Percentiles rank a stretch among this genome's conserved stretches.
phyloP scores from a whole-genome alignment of 30 jellyfish, hydroid and myxozoan species.

The Rhopilema esculentum region DNA sequence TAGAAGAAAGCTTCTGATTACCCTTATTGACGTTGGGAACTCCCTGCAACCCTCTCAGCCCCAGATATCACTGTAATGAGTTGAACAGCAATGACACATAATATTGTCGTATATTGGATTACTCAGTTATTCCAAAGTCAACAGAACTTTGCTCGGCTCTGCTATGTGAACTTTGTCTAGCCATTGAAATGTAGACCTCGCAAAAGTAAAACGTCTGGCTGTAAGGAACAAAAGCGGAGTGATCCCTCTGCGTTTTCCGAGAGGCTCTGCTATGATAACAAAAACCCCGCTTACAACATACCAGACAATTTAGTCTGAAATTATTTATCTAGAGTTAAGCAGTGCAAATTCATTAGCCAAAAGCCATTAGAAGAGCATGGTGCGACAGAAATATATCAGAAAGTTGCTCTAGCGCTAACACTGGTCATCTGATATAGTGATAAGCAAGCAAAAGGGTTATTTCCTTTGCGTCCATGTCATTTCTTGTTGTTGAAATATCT shows the following conservation, averaged over 20 bases:
- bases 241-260: slow-evolving; percentile 41
- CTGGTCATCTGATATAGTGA: neutral
- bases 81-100: neutral
- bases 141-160: slow-evolving; percentile 45
- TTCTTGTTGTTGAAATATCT: no score
- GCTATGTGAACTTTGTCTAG: slow-evolving; percentile 35
- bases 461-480: no score
- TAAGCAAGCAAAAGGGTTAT: no score
- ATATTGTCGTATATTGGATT: neutral
- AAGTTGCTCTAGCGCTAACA: neutral
- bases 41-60: neutral
- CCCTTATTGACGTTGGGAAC: neutral
- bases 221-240: slow-evolving; percentile 17
- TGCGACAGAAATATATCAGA: no score
- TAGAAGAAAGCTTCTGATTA: no score
- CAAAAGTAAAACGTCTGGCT: slow-evolving; percentile 16
- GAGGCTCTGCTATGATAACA: slow-evolving; percentile 29
- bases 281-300: neutral
- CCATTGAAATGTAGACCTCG: slow-evolving; percentile 2
- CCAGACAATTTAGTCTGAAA: slow-evolving; percentile 18
- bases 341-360: neutral
- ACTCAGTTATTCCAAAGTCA: slow-evolving; percentile 5
- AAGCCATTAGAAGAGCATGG: no score
- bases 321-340: slow-evolving; percentile 11
- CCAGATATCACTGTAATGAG: neutral